phyloP scores from a whole-genome alignment of 2,888 invertebrate species.

The Tupiocoris notatus region DNA sequence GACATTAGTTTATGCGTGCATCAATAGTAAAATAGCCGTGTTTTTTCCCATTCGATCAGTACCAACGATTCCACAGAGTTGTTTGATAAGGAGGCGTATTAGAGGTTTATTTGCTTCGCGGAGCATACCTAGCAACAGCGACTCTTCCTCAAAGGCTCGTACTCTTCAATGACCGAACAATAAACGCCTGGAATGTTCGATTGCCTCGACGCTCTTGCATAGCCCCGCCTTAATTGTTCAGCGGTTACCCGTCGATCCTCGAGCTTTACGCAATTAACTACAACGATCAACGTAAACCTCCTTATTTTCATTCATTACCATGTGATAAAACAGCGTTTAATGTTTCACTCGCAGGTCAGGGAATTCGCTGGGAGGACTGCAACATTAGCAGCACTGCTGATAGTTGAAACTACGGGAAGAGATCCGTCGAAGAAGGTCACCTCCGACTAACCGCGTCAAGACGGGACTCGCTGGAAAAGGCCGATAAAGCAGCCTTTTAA shows the following conservation, averaged over 20 bases:
- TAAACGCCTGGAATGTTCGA: constrained; percentile 17
- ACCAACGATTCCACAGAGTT: too few species aligned
- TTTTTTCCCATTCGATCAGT: too few species aligned
- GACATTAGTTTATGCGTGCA: too few species aligned
- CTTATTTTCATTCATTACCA: constrained; percentile 35
- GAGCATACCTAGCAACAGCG: too few species aligned
- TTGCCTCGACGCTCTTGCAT: not conserved
- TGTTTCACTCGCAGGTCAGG: constrained; percentile 22
- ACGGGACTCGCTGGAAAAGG: not conserved
- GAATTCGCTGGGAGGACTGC: not conserved
- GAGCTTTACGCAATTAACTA: constrained; percentile 6
- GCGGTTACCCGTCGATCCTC: not conserved
- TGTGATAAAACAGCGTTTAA: constrained; percentile 25
- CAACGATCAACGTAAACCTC: not conserved
- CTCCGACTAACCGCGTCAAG: not conserved
- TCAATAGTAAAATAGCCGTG: too few species aligned
- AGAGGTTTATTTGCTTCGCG: too few species aligned
- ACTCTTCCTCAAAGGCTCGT: too few species aligned
- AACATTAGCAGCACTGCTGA: not conserved
- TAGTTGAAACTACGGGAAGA: too few species aligned
- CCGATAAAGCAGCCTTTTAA: constrained; percentile 22
- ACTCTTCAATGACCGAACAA: constrained; percentile 17
- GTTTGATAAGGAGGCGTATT: too few species aligned
- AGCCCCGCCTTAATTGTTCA: constrained; percentile 1
- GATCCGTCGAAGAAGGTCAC: constrained; percentile 11